Percentiles rank a stretch among this genome's conserved stretches.
Evolutionary conservation across 2,797 vertebrate genomes (phyloP).

Genomic region (Chrysocyon brachyurus): DNA sequence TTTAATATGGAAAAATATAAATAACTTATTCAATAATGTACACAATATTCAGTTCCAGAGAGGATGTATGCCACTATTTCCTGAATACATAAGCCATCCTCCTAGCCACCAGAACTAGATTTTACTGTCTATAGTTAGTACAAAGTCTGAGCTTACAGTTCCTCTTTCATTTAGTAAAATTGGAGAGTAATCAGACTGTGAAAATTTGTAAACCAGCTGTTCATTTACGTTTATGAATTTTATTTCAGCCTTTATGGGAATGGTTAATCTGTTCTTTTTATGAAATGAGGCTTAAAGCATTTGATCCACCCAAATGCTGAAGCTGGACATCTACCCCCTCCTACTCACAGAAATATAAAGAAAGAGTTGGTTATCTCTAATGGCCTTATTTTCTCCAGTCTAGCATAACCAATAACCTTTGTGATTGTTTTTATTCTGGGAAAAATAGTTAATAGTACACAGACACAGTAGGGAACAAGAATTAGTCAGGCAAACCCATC

Average conservation of each 20-base stretch:
- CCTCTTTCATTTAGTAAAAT: neutral
- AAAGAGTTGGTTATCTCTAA: constrained; percentile 56
- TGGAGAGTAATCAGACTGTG: neutral
- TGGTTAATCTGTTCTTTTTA: constrained; percentile 40
- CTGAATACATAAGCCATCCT: fast-evolving
- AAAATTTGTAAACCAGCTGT: neutral
- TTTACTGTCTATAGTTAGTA: neutral
- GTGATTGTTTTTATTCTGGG: constrained; percentile 48
- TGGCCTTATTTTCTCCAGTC: constrained; percentile 52
- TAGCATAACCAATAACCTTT: constrained; percentile 58
- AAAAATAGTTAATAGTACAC: constrained; percentile 37
- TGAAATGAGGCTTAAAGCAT: constrained; percentile 26
- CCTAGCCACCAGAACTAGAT: fast-evolving
- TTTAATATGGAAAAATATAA: neutral
- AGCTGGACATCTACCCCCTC: neutral
- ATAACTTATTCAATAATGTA: neutral
- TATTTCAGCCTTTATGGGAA: constrained; percentile 32
- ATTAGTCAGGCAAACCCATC: constrained; percentile 30
- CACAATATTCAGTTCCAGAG: fast-evolving
- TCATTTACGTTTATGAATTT: constrained; percentile 65
- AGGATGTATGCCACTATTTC: neutral
- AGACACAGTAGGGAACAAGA: constrained; percentile 28
- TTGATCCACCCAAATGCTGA: neutral
- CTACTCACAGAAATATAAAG: neutral
- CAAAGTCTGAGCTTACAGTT: neutral